Evolutionary conservation across 2,888 invertebrate genomes (phyloP), one percentile per base, ranked within the genome.

Genomic region (Drosophila melanosoma): DNA sequence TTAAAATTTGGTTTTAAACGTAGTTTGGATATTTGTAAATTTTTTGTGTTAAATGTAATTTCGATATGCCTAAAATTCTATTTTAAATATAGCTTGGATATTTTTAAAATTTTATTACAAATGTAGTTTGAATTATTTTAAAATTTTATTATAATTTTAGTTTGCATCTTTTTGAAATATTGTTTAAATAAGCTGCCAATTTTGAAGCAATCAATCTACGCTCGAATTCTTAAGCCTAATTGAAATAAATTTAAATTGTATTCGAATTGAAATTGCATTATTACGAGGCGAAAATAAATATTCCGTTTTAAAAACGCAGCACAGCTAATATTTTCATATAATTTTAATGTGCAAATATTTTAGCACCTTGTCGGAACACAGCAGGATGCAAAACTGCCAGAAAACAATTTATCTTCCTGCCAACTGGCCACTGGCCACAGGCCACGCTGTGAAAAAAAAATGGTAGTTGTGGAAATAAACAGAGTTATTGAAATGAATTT

Each of bases 401-500:
- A n/a, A 33, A 52, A 42, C 23, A 42, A 36, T 53, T 62, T 53
- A 36, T 33, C 15, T 33, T n/a, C 6, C 26, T 20, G 33, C 33
- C 35, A 53, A 26, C 40, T 42, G 52, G n/a, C 38, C 38, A n/a
- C 17, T 29, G 48, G 20, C 38, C 49, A n/a, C 17, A 48, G 51
- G 10, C 17, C 20, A 15, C 32, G 11, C 12, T 15, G 23, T 32
- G 12, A 42, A 35, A n/a, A 35, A n/a, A 35, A 40, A 45, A 33
- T 2, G n/a, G 29, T 17, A 38, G 36, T 33, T 29, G 11, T 51
- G 29, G 32, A 64, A 52, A 20, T 57, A 42, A 42, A 42, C 20
- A 36, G 12, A 20, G 3, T 26, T 20, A 48, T 54, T 12, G n/a
- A 48, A 60, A 48, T 48, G 66, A 61, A 54, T 67, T 67, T 15